These are phyloP conservation scores for Diaperis boleti DNA, from an alignment of 2,888 invertebrate species.

Conservation along the genomic window DNA sequence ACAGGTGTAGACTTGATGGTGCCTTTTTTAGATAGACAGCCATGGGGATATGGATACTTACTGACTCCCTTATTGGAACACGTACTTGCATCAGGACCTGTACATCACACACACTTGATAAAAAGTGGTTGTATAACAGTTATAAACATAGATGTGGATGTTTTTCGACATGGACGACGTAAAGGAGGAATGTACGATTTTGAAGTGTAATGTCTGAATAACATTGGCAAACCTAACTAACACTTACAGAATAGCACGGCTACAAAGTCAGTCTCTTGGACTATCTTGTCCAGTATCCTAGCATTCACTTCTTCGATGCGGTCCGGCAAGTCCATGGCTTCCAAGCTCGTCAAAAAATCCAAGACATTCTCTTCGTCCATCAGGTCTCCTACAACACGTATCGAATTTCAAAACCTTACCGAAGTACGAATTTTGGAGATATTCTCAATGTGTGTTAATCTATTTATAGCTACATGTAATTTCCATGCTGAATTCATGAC, in stretches of 20 bases:
- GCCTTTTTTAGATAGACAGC: conserved; percentile 3
- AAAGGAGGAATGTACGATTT: conserved; percentile 20
- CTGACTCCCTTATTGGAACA: conserved; percentile 71
- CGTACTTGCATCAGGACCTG: conserved; percentile 72
- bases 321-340: conserved; percentile 95
- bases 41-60: conserved; percentile 66
- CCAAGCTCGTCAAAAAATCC: conserved; percentile 93
- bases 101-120: conserved; percentile 49
- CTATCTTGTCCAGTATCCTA: conserved; percentile 89
- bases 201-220: conserved; percentile 7
- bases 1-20: conserved; percentile 25
- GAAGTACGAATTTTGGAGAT: conserved; percentile 10
- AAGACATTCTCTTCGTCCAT: conserved; percentile 95
- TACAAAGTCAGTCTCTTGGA: conserved; percentile 91
- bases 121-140: conserved; percentile 44
- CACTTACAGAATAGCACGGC: conserved; percentile 96
- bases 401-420: not conserved
- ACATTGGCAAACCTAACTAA: conserved; percentile 20
- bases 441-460: conserved; percentile 21
- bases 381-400: conserved; percentile 79
- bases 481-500: conserved; percentile 40
- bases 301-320: conserved; percentile 96
- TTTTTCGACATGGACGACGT: conserved; percentile 23
- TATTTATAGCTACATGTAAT: conserved; percentile 32
- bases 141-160: conserved; percentile 17